Evolutionary conservation across 2,113 vertebrate species (phyloP).

Genomic region (Corythoichthys haematopterus): DNA sequence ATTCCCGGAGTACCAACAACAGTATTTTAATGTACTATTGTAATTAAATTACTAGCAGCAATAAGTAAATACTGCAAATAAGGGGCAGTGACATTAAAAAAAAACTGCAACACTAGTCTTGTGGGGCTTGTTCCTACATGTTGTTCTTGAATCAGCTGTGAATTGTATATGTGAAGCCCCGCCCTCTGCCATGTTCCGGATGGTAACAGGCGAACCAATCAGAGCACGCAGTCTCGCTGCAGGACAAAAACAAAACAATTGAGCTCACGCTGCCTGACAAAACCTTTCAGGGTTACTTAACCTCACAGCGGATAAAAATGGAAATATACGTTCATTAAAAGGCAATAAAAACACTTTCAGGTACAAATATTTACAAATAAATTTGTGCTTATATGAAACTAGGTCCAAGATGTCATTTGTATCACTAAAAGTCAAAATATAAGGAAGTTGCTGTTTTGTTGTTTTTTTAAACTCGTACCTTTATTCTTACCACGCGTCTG

Average conservation of each 20-base stretch:
- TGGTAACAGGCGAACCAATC: conserved; percentile 94
- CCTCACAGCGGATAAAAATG: neutral
- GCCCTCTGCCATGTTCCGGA: conserved; percentile 84
- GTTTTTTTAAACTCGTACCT: too few species aligned
- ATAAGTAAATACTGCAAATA: too few species aligned
- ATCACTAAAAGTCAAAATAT: neutral
- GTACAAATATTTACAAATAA: neutral
- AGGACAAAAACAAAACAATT: conserved; percentile 77
- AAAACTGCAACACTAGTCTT: conserved; percentile 19
- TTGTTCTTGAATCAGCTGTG: conserved; percentile 82
- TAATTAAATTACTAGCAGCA: too few species aligned
- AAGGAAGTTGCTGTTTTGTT: too few species aligned
- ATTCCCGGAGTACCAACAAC: too few species aligned
- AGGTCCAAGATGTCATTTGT: too few species aligned
- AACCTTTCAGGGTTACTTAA: conserved; percentile 47
- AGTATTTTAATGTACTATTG: too few species aligned
- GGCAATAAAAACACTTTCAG: too few species aligned
- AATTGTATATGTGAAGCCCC: conserved; percentile 58
- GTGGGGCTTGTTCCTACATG: conserved; percentile 35
- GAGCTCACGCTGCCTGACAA: conserved; percentile 54
- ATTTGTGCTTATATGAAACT: too few species aligned
- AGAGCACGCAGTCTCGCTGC: conserved; percentile 69
- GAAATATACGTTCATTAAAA: neutral
- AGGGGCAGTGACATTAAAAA: neutral
- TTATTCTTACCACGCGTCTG: neutral